phyloP scores from a whole-genome alignment of 1,140 invertebrate genomes.

The Cotesia typhae region DNA sequence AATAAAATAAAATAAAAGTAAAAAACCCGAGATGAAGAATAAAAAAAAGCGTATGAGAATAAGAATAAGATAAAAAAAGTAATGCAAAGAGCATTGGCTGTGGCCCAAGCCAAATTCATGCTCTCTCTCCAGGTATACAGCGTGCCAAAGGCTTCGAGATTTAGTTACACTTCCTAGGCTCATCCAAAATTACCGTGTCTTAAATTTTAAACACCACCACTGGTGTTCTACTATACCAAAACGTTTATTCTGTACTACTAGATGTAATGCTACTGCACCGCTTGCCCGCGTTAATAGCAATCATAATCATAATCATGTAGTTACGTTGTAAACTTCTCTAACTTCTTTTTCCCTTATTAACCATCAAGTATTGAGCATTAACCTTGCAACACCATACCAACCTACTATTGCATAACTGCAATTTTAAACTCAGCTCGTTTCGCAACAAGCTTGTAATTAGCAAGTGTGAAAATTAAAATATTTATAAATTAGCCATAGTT shows the following conservation, averaged over 20 bases:
- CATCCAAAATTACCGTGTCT: slow-evolving; percentile 33
- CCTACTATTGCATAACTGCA: no score
- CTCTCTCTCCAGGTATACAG: slow-evolving; percentile 35
- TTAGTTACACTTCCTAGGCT: slow-evolving; percentile 37
- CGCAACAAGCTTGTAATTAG: no score
- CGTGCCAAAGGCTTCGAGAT: slow-evolving; percentile 36
- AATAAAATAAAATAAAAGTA: slow-evolving; percentile 13
- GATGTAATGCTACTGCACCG: background rate
- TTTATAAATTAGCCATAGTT: no score
- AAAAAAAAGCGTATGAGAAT: slow-evolving; percentile 23
- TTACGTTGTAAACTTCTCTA: background rate
- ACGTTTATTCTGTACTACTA: background rate
- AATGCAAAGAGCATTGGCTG: slow-evolving; percentile 34
- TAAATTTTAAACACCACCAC: slow-evolving; percentile 14
- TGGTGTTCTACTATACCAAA: no score
- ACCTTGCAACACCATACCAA: no score
- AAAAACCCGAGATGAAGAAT: background rate
- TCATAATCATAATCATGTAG: no score
- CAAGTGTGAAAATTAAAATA: no score
- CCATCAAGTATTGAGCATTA: background rate
- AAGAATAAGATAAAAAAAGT: slow-evolving; percentile 8
- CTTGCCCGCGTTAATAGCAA: no score
- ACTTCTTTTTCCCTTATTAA: background rate
- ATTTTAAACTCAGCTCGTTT: no score
- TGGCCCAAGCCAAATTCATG: slow-evolving; percentile 33